Percentiles rank a stretch among this genome's conserved stretches.
phyloP scores from a whole-genome alignment of 2,113 vertebrate species.

The Atherinomorus stipes region DNA sequence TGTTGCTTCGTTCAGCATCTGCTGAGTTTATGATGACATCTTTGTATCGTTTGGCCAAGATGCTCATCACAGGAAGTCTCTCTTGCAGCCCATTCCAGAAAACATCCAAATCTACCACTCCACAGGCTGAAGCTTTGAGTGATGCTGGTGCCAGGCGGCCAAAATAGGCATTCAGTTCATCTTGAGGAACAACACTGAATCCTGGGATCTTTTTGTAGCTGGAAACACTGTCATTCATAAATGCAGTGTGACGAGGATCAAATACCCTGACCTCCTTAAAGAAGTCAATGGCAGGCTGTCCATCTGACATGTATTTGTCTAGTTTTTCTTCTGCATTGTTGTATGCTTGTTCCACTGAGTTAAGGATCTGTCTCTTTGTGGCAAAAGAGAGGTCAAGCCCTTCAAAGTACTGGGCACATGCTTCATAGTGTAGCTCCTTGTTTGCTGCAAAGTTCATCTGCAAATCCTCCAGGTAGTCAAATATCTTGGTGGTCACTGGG shows the following conservation, averaged over 20 bases:
- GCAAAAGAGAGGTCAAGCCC: not conserved
- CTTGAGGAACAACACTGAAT: not conserved
- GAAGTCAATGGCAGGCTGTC: no score
- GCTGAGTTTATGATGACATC: not conserved
- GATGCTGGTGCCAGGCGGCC: not conserved
- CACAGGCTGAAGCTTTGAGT: not conserved
- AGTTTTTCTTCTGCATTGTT: no score
- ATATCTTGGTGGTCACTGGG: not conserved
- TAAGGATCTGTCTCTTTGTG: constrained; percentile 7
- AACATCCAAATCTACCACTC: not conserved
- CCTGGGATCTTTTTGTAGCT: no score
- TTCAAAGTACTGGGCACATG: not conserved
- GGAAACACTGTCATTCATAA: no score
- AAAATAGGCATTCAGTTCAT: no score
- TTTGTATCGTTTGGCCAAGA: not conserved
- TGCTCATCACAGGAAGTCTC: not conserved
- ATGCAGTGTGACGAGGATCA: no score
- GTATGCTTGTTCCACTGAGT: not conserved
- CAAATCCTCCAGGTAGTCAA: not conserved
- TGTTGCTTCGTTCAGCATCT: not conserved
- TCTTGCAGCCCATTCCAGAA: not conserved
- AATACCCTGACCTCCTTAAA: no score
- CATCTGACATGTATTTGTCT: no score
- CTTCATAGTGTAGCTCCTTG: not conserved
- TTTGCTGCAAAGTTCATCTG: not conserved